phyloP scores from a whole-genome alignment of 2,113 vertebrate genomes.

The Clarias batrachus region DNA sequence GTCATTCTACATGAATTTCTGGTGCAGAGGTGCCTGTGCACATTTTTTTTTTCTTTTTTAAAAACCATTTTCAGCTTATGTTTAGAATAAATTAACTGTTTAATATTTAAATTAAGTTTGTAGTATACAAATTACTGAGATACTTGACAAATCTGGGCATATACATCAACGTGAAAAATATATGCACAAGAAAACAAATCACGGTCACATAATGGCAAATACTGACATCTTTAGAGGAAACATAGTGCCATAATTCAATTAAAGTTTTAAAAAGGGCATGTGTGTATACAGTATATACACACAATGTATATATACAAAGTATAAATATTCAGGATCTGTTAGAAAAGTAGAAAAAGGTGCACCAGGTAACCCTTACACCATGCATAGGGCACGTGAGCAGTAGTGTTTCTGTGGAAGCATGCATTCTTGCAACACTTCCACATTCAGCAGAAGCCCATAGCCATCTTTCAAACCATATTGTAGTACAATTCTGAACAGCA shows the following conservation, averaged over 20 bases:
- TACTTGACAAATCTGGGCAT: neutral
- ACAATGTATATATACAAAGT: too few relatives aligned
- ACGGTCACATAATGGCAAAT: too few relatives aligned
- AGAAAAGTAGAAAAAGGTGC: neutral
- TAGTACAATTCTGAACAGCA: conserved; percentile 10
- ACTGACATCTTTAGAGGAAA: too few relatives aligned
- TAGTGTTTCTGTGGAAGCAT: conserved; percentile 8
- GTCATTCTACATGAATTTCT: neutral
- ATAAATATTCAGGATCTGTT: neutral
- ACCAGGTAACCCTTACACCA: conserved; percentile 1
- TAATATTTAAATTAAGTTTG: neutral
- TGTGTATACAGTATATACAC: too few relatives aligned
- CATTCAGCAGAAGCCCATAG: conserved; percentile 5
- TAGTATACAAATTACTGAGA: neutral
- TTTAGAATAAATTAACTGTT: neutral
- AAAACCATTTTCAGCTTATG: neutral
- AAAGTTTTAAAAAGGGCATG: too few relatives aligned
- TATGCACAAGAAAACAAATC: too few relatives aligned
- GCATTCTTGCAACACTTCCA: conserved; percentile 15
- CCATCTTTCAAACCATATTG: neutral
- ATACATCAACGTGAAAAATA: too few relatives aligned
- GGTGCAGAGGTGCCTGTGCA: neutral
- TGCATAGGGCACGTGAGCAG: neutral
- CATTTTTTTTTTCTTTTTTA: neutral
- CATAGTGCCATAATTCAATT: too few relatives aligned